phyloP scores from a whole-genome alignment of 1,140 invertebrate genomes.

The Stenopsyche tienmushanensis region DNA sequence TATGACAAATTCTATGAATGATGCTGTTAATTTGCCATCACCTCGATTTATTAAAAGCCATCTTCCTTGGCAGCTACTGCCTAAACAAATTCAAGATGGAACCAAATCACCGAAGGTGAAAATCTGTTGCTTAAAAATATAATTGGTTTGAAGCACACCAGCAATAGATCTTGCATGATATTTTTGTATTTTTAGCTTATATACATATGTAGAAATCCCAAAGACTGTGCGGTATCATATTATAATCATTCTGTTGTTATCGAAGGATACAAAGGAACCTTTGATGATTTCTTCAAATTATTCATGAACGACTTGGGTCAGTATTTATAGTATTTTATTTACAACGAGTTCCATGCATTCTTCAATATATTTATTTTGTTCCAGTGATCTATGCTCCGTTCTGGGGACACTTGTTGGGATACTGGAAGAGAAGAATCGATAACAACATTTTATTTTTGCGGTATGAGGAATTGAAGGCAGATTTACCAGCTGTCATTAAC shows the following conservation, averaged over 20 bases:
- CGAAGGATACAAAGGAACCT: conserved; percentile 59
- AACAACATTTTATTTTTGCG: conserved; percentile 63
- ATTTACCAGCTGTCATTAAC: conserved; percentile 61
- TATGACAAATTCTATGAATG: too few species aligned
- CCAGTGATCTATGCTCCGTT: conserved; percentile 55
- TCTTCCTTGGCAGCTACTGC: conserved; percentile 49
- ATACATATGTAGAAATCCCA: conserved; percentile 73
- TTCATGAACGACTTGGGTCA: conserved; percentile 1
- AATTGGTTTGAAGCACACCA: too few species aligned
- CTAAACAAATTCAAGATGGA: too few species aligned
- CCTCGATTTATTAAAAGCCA: conserved; percentile 52
- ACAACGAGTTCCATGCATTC: too few species aligned
- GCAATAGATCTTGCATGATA: too few species aligned
- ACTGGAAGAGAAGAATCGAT: conserved; percentile 58
- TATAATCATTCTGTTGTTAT: conserved; percentile 65
- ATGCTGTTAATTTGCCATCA: too few species aligned
- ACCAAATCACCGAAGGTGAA: too few species aligned
- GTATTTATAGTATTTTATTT: too few species aligned
- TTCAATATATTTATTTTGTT: too few species aligned
- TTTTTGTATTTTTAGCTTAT: conserved; percentile 68
- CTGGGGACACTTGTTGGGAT: conserved; percentile 61
- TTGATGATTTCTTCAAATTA: conserved; percentile 56
- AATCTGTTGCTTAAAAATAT: too few species aligned
- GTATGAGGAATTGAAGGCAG: conserved; percentile 69
- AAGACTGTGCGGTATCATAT: conserved; percentile 74